phyloP scores from a whole-genome alignment of 2,797 vertebrate species.

The Pseudomugil tenellus region DNA sequence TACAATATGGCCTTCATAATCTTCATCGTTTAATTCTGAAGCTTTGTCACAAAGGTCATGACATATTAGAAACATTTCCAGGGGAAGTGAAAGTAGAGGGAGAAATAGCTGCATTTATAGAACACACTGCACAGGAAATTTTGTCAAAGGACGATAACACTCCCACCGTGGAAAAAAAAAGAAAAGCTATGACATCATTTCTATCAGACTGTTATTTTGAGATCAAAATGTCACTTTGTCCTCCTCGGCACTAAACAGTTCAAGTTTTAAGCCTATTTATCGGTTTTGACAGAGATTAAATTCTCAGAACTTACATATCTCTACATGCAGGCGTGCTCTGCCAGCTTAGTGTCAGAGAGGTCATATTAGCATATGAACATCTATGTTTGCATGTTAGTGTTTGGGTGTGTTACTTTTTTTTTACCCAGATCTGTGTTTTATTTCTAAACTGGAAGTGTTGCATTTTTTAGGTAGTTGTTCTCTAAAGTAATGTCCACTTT shows the following conservation, averaged over 20 bases:
- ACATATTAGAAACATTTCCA: constrained; percentile 23
- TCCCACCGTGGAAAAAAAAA: not conserved
- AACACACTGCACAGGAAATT: not conserved
- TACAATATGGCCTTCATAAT: not conserved
- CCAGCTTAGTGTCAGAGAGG: constrained; percentile 25
- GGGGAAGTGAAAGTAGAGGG: constrained; percentile 35
- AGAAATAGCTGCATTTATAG: not conserved
- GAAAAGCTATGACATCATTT: not conserved
- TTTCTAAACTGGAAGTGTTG: constrained; percentile 25
- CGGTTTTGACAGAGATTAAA: constrained; percentile 4
- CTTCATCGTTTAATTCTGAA: not conserved
- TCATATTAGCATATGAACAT: not conserved
- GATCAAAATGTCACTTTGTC: not conserved
- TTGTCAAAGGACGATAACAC: not conserved
- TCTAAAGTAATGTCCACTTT: constrained; percentile 12
- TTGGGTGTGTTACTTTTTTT: not conserved
- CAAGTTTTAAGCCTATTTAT: constrained; percentile 9
- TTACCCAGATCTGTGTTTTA: constrained; percentile 7
- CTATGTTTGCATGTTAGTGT: not conserved
- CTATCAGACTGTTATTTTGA: not conserved
- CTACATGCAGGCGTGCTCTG: constrained; percentile 23
- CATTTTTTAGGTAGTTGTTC: constrained; percentile 28
- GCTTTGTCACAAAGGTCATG: constrained; percentile 12
- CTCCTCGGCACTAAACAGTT: not conserved
- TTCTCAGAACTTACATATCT: not conserved